Percentiles rank a stretch among this genome's conserved stretches.
Evolutionary conservation across 2,113 vertebrate genomes (phyloP).

Genomic region (Nycticebus coucang): DNA sequence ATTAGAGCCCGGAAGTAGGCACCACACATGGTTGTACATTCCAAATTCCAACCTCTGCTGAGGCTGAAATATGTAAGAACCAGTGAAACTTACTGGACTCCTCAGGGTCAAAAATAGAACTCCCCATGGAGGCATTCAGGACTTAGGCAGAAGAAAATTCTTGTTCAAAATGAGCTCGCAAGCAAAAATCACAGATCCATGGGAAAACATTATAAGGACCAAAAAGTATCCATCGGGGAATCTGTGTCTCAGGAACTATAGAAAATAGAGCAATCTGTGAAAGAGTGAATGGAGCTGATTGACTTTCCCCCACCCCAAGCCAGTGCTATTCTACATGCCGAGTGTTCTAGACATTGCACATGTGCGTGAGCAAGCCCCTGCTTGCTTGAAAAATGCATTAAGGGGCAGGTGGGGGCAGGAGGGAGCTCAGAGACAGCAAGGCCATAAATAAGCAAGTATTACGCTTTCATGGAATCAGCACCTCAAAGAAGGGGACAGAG

Average conservation of each 20-base stretch:
- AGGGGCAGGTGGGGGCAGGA: accelerated
- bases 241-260: background rate
- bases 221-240: background rate
- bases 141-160: background rate
- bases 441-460: accelerated
- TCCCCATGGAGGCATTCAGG: background rate
- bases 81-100: background rate
- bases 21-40: accelerated
- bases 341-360: no score
- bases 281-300: background rate
- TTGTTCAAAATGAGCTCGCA: background rate
- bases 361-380: background rate
- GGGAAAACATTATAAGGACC: background rate
- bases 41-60: background rate
- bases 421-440: background rate
- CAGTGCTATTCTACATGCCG: background rate
- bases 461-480: no score
- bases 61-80: background rate
- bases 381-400: background rate
- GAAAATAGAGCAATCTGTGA: background rate
- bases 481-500: background rate
- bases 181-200: background rate
- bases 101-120: background rate
- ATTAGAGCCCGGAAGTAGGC: background rate
- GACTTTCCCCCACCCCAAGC: no score